Conservation (phyloP, 2,888 invertebrate species). For the Coleophora flavipennella region DNA sequence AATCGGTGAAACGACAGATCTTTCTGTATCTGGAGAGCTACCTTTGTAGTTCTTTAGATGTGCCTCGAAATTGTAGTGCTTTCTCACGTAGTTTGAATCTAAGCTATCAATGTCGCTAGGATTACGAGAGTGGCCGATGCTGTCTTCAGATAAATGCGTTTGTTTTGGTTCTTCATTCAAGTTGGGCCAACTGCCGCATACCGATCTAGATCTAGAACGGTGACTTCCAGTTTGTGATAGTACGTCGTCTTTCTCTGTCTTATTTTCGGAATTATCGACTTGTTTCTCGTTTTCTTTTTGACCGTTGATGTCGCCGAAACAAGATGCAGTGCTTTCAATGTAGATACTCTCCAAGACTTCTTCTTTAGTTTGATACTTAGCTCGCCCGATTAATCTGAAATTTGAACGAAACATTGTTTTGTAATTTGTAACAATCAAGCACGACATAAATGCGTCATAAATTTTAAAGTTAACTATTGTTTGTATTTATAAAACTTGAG, state of each 20-base stretch:
- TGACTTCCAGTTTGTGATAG: conserved; percentile 47
- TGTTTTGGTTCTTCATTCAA: conserved; percentile 57
- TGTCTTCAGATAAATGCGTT: conserved; percentile 61
- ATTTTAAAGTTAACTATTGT: too few species aligned
- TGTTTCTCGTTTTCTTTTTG: conserved; percentile 45
- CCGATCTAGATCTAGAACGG: conserved; percentile 51
- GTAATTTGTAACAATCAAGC: too few species aligned
- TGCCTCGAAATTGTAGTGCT: conserved; percentile 68
- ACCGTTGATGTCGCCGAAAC: conserved; percentile 64
- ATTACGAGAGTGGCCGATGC: conserved; percentile 61
- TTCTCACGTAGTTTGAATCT: conserved; percentile 72
- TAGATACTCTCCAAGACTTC: conserved; percentile 66
- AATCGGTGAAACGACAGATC: conserved; percentile 45
- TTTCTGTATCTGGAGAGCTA: conserved; percentile 60
- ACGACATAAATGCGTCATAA: too few species aligned
- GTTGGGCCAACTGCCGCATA: conserved; percentile 64
- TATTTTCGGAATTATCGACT: conserved; percentile 33
- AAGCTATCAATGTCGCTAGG: conserved; percentile 73
- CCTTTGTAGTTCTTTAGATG: conserved; percentile 59
- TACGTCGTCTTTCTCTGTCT: conserved; percentile 49
- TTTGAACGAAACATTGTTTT: background rate
- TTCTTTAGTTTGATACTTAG: conserved; percentile 66
- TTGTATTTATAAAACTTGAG: too few species aligned
- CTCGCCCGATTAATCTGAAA: conserved; percentile 63
- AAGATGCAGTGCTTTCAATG: conserved; percentile 65